Evolutionary conservation across 2,888 invertebrate genomes (phyloP), one percentile per base, ranked within the genome.

Genomic region (Pyrocoelia pectoralis): DNA sequence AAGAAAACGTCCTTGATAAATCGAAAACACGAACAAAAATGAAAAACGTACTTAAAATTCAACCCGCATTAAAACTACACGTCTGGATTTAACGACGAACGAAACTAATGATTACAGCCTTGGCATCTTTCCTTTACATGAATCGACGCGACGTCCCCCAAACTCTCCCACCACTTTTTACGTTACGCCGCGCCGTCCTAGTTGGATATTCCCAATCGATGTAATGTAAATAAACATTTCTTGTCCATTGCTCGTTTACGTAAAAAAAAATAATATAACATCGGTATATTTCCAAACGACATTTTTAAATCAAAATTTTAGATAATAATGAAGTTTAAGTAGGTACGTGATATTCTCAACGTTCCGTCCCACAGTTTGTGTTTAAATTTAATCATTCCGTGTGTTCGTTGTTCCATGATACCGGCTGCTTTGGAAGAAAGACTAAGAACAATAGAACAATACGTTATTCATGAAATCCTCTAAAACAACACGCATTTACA

Each of bases 381-480:
- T 54, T 64, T 52, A 55, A 60, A 60, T 48, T 65, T 65, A 65
- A 65, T 68, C 65, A 58, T 64, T 56, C 58, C 41, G 56, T 52
- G 58, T 70, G 70, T 65, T 66, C 66, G 65, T 51, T 65, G 64
- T 68, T 63, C 66, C 68, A 65, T 70, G 57, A 66, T 70, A 48
- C 68, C 70, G 70, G 70, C 65, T 64, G 60, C 62, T 67, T 70
- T 70, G 66, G 65, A 65, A 68, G 67, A 68, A 66, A 67, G 55
- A 61, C 48, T 61, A 48, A 43, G 67, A 70, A 70, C 70, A 70
- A 65, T 65, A 56, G 65, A 65, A 65, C 65, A 65, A 65, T 60
- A 43, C 55, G 56, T 50, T 56, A 55, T 64, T 58, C 51, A 58
- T 50, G 50, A 65, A 64, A 48, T 56, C 60, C 59, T 55, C 64